phyloP scores from a whole-genome alignment of 2,797 vertebrate species.

The Periparus ater region DNA sequence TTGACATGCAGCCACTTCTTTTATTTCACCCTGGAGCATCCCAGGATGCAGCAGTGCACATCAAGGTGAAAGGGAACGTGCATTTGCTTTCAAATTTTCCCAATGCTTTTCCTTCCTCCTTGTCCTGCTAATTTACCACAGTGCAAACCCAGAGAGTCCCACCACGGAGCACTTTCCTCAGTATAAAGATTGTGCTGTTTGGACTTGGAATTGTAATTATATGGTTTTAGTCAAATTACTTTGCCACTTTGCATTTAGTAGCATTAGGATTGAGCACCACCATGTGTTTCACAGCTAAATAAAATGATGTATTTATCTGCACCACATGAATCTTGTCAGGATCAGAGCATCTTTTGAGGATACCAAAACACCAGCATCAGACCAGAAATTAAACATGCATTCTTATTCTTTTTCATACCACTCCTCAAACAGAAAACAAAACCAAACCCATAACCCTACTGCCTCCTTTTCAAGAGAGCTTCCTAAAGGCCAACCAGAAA shows the following conservation, averaged over 20 bases:
- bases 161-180: background rate
- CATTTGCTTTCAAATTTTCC: background rate
- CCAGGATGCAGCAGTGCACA: background rate
- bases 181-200: background rate
- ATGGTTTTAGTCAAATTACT: background rate
- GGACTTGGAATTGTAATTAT: background rate
- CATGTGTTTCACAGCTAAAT: slow-evolving; percentile 33
- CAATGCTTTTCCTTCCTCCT: background rate
- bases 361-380: background rate
- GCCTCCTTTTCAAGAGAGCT: background rate
- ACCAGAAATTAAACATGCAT: background rate
- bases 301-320: background rate
- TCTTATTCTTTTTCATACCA: background rate
- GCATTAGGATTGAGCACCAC: slow-evolving; percentile 49
- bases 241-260: background rate
- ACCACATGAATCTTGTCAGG: background rate
- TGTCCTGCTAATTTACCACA: background rate
- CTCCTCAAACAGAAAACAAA: background rate
- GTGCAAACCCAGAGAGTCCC: background rate
- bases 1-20: background rate
- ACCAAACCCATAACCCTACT: background rate
- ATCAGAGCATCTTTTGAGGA: background rate
- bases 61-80: background rate
- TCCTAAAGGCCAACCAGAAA: background rate
- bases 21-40: slow-evolving; percentile 11